Evolutionary conservation across 2,888 invertebrate species (phyloP).

Genomic region (Nezara viridula): DNA sequence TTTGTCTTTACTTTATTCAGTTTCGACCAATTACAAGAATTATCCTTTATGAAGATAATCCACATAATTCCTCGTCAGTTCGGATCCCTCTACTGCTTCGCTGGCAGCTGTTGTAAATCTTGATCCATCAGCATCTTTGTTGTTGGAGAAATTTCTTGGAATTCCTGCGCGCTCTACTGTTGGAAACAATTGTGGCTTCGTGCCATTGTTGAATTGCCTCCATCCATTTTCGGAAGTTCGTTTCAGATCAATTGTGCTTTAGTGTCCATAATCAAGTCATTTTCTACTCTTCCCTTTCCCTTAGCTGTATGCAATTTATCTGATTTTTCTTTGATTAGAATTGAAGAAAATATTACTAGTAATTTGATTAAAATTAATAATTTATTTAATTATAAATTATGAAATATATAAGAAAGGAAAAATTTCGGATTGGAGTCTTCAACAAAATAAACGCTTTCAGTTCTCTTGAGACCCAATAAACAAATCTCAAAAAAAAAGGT

Average conservation of each 20-base stretch:
- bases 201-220: neutral
- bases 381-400: no score
- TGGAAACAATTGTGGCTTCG: neutral
- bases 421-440: no score
- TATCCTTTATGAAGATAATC: neutral
- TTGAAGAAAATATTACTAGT: no score
- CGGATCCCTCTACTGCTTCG: neutral
- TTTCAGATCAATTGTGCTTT: conserved; percentile 7
- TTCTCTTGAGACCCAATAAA: no score
- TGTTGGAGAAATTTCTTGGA: conserved; percentile 19
- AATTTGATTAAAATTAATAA: no score
- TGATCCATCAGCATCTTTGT: conserved; percentile 6
- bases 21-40: neutral
- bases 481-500: no score
- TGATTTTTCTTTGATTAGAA: neutral
- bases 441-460: no score
- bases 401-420: no score
- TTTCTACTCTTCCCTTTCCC: neutral
- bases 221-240: neutral
- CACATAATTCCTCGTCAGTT: neutral
- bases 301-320: no score
- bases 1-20: neutral
- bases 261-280: neutral
- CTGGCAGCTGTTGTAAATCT: conserved; percentile 24
- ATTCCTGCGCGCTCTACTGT: neutral